These are phyloP conservation scores for Galago senegalensis DNA, from an alignment of 2,797 vertebrate species.

Conservation along the genomic window DNA sequence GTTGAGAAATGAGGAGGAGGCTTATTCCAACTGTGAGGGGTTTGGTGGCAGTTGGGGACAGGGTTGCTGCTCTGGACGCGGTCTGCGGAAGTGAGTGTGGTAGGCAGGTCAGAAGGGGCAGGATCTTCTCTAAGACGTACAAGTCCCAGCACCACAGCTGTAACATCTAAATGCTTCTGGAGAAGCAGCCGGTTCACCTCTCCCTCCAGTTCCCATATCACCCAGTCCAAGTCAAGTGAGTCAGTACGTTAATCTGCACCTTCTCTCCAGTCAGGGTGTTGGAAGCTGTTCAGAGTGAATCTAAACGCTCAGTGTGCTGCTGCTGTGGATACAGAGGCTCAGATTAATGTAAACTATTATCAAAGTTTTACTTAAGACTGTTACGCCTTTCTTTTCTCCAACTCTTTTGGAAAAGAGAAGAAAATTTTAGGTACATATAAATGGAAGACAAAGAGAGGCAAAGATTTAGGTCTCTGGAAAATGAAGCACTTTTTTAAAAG, in stretches of 20 bases:
- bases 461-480: slow-evolving; percentile 38
- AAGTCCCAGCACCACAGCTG: background rate
- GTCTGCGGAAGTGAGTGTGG: background rate
- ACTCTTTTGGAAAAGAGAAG: slow-evolving; percentile 19
- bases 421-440: background rate
- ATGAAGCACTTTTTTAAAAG: background rate
- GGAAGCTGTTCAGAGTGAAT: background rate
- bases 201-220: background rate
- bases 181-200: background rate
- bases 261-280: background rate
- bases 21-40: background rate
- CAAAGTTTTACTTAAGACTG: background rate
- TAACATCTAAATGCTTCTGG: background rate
- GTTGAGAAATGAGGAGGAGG: background rate
- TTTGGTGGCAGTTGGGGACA: background rate
- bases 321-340: background rate
- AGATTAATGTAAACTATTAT: background rate
- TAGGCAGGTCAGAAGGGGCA: background rate
- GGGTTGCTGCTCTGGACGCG: background rate
- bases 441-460: background rate
- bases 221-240: background rate
- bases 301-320: background rate
- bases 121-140: background rate
- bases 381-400: background rate
- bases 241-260: background rate